Base-by-base conservation (phyloP, 2,888 invertebrate species). In the Pseudococcus jackbeardsleyi region DNA sequence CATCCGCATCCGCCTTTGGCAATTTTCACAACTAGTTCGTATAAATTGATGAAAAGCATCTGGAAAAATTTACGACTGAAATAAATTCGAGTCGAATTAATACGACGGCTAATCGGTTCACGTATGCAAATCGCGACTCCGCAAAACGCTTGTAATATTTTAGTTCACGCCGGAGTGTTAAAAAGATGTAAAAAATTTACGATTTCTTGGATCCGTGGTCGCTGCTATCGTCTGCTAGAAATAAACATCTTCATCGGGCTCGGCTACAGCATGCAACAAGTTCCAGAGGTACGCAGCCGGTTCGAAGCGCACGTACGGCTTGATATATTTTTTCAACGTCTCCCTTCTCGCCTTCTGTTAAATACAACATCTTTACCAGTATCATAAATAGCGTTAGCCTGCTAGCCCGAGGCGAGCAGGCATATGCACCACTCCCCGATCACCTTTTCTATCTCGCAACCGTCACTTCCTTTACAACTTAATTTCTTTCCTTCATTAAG, bases 401-500 rank as follows among this genome's bases (percentile, higher is more conserved):
- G 77, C 48, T 87, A 64, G 86, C 64, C 86, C 15, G n/a, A 87
- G 26, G 86, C 50, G 50, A 84, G 54, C 84, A 33, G 50, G 84
- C 84, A 84, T 84, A 50, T 50, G 84, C 84, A 48, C 48, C 84
- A 9, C 84, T 84, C 26, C 50, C 26, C 50, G 15, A 22, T 22
- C 26, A 12, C 15, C 19, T 22, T 54, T 54, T 54, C 19, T 46
- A 84, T 84, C 84, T 84, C 11, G 8, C 42, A 87, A 87, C 72
- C 86, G 86, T 87, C 86, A 87, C 86, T 87, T 87, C 86, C 86
- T 87, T 87, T 68, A 87, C 86, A 87, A 87, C 86, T 87, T 87
- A 87, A 87, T 87, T 77, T 87, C 86, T 87, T 72, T 87, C 72
- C 86, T 87, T 87, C 77, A 72, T 87, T 87, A 86, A 86, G 86